Conservation (phyloP, 2,797 vertebrate species). For the Pampus argenteus region DNA sequence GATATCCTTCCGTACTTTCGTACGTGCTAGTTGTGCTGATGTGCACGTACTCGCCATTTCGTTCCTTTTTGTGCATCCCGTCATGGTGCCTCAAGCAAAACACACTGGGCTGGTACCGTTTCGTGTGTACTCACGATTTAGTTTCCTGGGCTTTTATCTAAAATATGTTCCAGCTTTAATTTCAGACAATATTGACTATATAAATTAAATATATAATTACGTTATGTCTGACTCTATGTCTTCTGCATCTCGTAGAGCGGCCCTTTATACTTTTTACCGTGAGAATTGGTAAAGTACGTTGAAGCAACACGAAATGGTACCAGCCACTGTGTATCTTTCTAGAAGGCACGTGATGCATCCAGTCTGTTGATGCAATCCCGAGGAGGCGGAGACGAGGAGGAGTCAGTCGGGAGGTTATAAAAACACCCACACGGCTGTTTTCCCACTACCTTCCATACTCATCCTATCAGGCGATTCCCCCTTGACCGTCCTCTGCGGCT, state of each 20-base stretch:
- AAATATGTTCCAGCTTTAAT: not conserved
- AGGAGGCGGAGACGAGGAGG: conserved; percentile 59
- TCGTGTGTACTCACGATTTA: not conserved
- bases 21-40: conserved; percentile 29
- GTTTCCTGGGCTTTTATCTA: rapidly evolving
- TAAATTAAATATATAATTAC: rapidly evolving
- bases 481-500: conserved; percentile 79
- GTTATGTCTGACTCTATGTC: rapidly evolving
- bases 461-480: conserved; percentile 50
- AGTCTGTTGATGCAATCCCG: conserved; percentile 41
- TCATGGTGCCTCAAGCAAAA: conserved; percentile 50
- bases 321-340: conserved; percentile 50
- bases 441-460: conserved; percentile 75
- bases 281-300: not conserved
- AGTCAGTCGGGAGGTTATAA: conserved; percentile 79
- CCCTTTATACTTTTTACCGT: rapidly evolving
- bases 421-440: conserved; percentile 18
- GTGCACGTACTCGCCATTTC: conserved; percentile 55
- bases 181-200: rapidly evolving
- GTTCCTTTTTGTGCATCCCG: too few species aligned
- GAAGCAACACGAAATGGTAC: conserved; percentile 42
- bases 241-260: rapidly evolving
- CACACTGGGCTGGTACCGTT: conserved; percentile 46
- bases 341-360: conserved; percentile 66
- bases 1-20: conserved; percentile 1